Evolutionary conservation across 1,140 invertebrate genomes (phyloP).

Genomic region (Bombus picipes): DNA sequence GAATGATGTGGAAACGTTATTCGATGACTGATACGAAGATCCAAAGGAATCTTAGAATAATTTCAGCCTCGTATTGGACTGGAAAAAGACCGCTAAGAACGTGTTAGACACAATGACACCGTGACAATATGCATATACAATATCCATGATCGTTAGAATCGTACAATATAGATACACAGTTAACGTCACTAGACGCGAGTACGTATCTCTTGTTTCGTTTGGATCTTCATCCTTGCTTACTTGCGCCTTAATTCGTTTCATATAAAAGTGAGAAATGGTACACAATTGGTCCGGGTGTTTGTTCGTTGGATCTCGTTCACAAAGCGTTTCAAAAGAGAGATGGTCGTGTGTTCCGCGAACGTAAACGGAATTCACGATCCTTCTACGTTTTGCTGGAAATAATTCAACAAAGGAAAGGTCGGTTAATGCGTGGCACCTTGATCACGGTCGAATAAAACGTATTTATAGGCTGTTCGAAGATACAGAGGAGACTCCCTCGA

Average conservation of each 20-base stretch:
- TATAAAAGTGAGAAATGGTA: constrained; percentile 76
- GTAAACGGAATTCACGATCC: neutral
- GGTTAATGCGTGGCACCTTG: constrained; percentile 67
- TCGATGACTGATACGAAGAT: neutral
- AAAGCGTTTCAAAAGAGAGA: constrained; percentile 7
- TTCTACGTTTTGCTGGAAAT: constrained; percentile 1
- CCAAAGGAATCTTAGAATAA: neutral
- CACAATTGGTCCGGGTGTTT: constrained; percentile 66
- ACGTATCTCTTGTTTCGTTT: constrained; percentile 24
- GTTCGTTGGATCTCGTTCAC: constrained; percentile 52
- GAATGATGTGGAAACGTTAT: neutral
- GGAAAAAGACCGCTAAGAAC: constrained; percentile 53
- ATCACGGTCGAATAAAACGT: constrained; percentile 11
- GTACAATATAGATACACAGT: constrained; percentile 59
- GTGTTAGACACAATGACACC: constrained; percentile 50
- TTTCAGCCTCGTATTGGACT: neutral
- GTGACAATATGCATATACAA: constrained; percentile 49
- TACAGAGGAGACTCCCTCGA: constrained; percentile 23
- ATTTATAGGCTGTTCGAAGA: constrained; percentile 8
- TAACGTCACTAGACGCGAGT: constrained; percentile 56
- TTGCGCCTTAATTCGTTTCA: constrained; percentile 55
- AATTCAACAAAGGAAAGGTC: constrained; percentile 43
- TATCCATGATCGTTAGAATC: constrained; percentile 48
- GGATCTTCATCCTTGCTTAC: neutral
- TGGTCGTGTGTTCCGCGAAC: neutral